Base-by-base conservation (phyloP, 2,797 vertebrate species). In the Pangasius larnaudii region DNA sequence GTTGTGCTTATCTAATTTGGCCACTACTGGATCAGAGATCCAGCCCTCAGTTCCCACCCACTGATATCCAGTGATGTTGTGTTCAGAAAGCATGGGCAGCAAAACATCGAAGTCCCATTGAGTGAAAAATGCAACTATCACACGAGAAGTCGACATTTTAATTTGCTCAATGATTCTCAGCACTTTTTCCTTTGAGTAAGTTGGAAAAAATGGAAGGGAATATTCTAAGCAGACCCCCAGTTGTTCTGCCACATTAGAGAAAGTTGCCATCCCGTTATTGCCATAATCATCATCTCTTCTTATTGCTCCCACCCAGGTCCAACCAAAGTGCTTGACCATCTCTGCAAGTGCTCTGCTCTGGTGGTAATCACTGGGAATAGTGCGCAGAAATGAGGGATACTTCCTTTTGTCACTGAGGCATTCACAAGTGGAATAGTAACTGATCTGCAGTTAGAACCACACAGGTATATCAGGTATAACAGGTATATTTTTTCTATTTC, bases 41-140 rank as follows among this genome's bases (percentile, higher is more conserved):
- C 95, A 96, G 83, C 93, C 94, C 91, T 96, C 95, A 87, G 94
- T 95, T 5, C 95, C 95, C 4, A 95, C 90, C 85, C 95, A 95
- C 89, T 95, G 95, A 10, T 90, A 91, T 18, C 94, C 94, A 1
- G 94, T 95, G 63, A 95, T 90, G 69, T 95, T 95, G 80, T 92
- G 83, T 19, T 92, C 30, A 78, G 87, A 94, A 86, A 95, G n/a
- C 88, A 94, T 88, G 78, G 93, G 90, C 13, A 95, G 84, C 14
- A 96, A 92, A 77, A 92, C 89, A 65, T 95, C 94, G 91, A 95
- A 94, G 85, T 95, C 95, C 11, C 94, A 90, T 2, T 94, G 93
- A 10, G 77, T 80, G 53, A 80, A 80, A 59, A 80, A 80, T 36
- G 77, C 77, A 36, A 80, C 77, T 36, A 80, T 80, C 9, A 80